Conservation (phyloP, 2,113 vertebrate genomes). For the Cathartes aura region DNA sequence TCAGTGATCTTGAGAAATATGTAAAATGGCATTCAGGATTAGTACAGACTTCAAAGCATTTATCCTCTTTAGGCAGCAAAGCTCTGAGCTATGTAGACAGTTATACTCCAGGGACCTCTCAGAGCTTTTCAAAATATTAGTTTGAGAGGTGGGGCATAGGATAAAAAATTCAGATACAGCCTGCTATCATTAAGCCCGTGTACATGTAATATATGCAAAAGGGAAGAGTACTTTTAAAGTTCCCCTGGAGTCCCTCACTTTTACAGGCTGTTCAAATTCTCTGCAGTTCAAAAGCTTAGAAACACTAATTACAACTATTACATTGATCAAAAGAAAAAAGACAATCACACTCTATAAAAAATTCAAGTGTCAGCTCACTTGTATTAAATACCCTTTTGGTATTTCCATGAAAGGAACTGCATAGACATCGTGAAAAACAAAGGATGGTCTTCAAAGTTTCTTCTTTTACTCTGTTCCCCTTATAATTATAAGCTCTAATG, state of each 20-base stretch:
- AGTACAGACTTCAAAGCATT: conserved; percentile 57
- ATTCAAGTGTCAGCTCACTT: not conserved
- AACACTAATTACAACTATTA: conserved; percentile 60
- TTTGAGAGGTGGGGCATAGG: conserved; percentile 46
- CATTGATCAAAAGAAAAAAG: conserved; percentile 48
- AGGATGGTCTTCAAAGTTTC: conserved; percentile 27
- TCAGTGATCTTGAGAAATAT: not conserved
- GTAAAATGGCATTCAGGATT: conserved; percentile 23
- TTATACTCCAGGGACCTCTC: conserved; percentile 28
- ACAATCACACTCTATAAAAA: not conserved
- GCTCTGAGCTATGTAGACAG: not conserved
- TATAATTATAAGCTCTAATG: not conserved
- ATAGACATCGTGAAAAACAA: not conserved
- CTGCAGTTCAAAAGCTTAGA: conserved; percentile 49
- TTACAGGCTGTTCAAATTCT: conserved; percentile 49
- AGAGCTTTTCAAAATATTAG: conserved; percentile 50
- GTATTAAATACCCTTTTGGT: not conserved
- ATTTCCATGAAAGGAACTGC: not conserved
- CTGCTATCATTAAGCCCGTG: not conserved
- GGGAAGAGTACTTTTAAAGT: conserved; percentile 18
- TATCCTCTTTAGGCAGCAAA: conserved; percentile 40
- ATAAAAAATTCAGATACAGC: not conserved
- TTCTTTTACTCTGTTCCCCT: not conserved
- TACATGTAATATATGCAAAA: not conserved
- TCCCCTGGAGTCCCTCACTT: conserved; percentile 4